phyloP scores from a whole-genome alignment of 2,113 vertebrate species.

The Gymnarchus niloticus region DNA sequence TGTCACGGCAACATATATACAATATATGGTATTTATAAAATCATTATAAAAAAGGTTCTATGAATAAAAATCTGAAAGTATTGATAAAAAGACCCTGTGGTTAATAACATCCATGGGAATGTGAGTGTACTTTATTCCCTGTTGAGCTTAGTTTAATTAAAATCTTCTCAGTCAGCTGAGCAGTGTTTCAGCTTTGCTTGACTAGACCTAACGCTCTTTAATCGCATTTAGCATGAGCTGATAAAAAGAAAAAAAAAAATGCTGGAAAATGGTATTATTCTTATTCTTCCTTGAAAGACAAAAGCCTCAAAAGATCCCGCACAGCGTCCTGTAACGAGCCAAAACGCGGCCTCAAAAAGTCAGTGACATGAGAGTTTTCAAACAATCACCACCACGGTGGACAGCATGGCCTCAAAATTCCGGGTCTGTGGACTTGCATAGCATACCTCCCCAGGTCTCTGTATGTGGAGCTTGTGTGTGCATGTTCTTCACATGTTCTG shows the following conservation, averaged over 20 bases:
- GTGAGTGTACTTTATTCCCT: not conserved
- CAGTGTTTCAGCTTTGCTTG: constrained; percentile 2
- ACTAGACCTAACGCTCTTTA: not conserved
- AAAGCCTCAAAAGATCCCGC: not conserved
- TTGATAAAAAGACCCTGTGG: not conserved
- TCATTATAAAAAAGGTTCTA: not conserved
- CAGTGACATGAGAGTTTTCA: not conserved
- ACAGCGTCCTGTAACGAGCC: not conserved
- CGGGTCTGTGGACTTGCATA: not conserved
- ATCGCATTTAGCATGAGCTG: not conserved
- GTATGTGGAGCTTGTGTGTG: not conserved
- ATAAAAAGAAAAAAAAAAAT: constrained; percentile 8
- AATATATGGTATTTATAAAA: not conserved
- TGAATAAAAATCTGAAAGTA: not conserved
- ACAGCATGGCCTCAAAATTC: not conserved
- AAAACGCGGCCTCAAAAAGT: not conserved
- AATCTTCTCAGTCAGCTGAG: constrained; percentile 3
- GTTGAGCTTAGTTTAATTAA: constrained; percentile 1
- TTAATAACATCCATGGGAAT: not conserved
- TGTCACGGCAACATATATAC: not conserved
- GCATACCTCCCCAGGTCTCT: not conserved
- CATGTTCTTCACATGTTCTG: not conserved
- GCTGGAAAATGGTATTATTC: not conserved
- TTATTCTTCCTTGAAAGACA: not conserved
- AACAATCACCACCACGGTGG: not conserved